These are phyloP conservation scores for Cyprinella venusta DNA, from an alignment of 2,797 vertebrate species.

Conservation along the genomic window DNA sequence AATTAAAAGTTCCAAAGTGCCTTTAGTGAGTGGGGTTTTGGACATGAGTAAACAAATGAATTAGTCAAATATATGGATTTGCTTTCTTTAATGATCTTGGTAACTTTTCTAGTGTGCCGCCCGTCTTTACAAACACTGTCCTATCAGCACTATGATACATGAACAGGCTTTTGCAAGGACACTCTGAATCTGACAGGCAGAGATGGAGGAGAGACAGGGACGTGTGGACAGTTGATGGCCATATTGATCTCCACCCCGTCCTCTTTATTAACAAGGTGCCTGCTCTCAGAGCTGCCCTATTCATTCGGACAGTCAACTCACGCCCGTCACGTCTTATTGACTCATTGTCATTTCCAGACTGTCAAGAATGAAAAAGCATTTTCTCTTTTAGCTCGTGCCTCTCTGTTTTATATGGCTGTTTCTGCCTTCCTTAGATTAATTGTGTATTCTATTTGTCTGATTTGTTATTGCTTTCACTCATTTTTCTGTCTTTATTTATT, in stretches of 20 bases:
- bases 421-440: background rate
- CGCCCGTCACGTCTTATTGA: conserved; percentile 65
- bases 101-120: background rate
- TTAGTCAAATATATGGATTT: background rate
- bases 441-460: background rate
- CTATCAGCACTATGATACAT: background rate
- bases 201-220: conserved; percentile 16
- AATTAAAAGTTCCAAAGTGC: background rate
- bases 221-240: conserved; percentile 40
- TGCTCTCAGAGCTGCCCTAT: conserved; percentile 60
- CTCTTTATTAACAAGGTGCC: conserved; percentile 68
- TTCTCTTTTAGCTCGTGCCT: background rate
- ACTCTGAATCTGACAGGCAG: conserved; percentile 13
- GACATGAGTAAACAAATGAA: background rate
- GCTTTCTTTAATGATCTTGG: background rate
- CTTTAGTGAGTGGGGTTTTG: background rate
- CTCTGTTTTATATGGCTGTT: background rate
- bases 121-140: background rate
- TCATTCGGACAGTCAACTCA: conserved; percentile 71
- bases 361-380: conserved; percentile 46
- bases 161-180: conserved; percentile 9
- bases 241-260: conserved; percentile 56
- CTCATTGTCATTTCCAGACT: conserved; percentile 57
- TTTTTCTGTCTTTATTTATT: background rate
- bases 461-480: background rate